A percentile compares a stretch with the other conserved stretches of the same genome.
Conservation (phyloP, 1,140 invertebrate species). For the Apis cerana region DNA sequence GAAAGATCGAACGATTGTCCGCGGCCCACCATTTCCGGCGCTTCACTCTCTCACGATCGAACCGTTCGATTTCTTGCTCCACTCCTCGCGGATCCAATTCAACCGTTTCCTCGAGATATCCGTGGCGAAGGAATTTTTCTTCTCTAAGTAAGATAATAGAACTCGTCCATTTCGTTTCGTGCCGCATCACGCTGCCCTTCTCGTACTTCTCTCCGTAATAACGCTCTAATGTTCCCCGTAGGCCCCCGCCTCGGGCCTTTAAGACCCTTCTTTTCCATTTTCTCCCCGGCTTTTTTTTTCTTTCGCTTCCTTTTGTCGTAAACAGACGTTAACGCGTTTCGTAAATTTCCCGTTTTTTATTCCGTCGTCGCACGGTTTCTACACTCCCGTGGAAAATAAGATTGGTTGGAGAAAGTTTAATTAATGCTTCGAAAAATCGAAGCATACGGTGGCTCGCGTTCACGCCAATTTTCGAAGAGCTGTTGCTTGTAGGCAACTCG, state of each 20-base stretch:
- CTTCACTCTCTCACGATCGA: conserved; percentile 59
- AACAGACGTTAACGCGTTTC: too few species aligned
- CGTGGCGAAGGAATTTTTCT: conserved; percentile 43
- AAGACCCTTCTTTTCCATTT: not conserved
- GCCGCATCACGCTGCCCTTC: conserved; percentile 64
- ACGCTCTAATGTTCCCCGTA: conserved; percentile 54
- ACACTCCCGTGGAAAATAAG: conserved; percentile 50
- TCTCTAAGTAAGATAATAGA: conserved; percentile 63
- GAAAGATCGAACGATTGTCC: conserved; percentile 36
- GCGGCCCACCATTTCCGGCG: conserved; percentile 29
- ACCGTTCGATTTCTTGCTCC: conserved; percentile 55
- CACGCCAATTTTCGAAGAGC: not conserved
- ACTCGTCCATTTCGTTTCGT: conserved; percentile 68
- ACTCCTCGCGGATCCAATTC: conserved; percentile 49
- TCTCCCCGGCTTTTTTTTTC: not conserved
- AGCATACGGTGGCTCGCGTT: not conserved
- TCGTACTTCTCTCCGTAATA: conserved; percentile 48
- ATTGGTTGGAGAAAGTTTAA: conserved; percentile 27
- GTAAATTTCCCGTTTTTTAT: not conserved
- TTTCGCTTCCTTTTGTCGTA: too few species aligned
- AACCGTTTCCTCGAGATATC: conserved; percentile 48
- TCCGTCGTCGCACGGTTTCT: conserved; percentile 3
- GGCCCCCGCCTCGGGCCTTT: conserved; percentile 20
- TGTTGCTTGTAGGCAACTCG: not conserved
- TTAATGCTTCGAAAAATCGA: conserved; percentile 17